Evolutionary conservation across 1,140 invertebrate genomes (phyloP), one percentile per base, ranked within the genome.

Genomic region (Hormaphis cornu): DNA sequence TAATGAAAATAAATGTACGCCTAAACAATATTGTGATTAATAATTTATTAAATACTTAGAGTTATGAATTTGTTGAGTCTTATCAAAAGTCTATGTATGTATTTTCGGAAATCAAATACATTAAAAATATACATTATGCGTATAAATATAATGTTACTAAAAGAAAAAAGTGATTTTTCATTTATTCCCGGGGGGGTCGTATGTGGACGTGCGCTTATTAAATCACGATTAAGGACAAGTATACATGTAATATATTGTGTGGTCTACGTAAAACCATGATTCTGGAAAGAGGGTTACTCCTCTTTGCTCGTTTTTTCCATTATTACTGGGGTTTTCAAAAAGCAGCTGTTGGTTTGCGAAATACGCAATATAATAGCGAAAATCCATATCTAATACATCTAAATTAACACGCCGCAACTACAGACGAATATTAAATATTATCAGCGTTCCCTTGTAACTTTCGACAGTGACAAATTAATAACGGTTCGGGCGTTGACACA

Each of bases 81-180:
- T 37, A 66, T 63, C 14, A 66, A 66, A 66, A 33, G 61, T 66
- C 12, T 66, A 66, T 66, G 61, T 66, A 66, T 66, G 61, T 66
- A 46, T 63, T 63, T 46, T 63, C 28, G n/a, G 33, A 63, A 48
- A 48, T 63, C 46, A 48, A 8, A n/a, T 46, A 33, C 30, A 61
- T 44, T 18, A 61, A 46, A 63, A 58, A 12, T 20, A 53, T 35
- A n/a, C n/a, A n/a, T n/a, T n/a, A n/a, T n/a, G n/a, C n/a, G n/a
- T n/a, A n/a, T n/a, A n/a, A n/a, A n/a, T 35, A n/a, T 28, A 59
- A 44, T 40, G 35, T 37, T 14, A 37, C 18, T n/a, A 30, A 33
- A 46, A 66, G 14, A 63, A 66, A 66, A 37, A 8, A 63, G 44
- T 50, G 28, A 50, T 66, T 66, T 66, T 66, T 66, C 59, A 24